Base-by-base conservation (phyloP, 2,113 vertebrate species). In the Ictalurus punctatus region DNA sequence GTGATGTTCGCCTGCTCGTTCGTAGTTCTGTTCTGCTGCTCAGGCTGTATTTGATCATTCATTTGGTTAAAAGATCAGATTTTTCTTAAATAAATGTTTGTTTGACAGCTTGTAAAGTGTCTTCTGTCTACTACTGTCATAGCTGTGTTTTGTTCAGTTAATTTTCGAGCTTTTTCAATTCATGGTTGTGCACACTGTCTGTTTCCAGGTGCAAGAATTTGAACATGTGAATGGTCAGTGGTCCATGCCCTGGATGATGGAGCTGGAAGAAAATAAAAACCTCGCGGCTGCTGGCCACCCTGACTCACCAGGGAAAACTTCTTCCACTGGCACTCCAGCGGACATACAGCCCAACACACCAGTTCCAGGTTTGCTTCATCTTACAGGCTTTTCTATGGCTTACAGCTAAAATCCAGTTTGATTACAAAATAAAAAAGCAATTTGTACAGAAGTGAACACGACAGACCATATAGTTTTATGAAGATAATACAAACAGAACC, bases 241-340 rank as follows among this genome's bases (percentile, higher is more conserved):
- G 98, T 99, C 98, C 84, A 98, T 99, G 97, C 98, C 98, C 40
- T 98, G 98, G 94, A 96, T 99, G 92, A 98, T 98, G 71, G 98
- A 99, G 93, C 96, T 97, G 86, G 97, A 98, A 89, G 98, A 99
- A 91, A 99, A 96, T 93, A 99, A 99, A 86, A 99, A 99, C 85
- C 94, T 96, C 0, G 85, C 86, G 0, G 91, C 92, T 74, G 95
- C 95, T 73, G 92, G 96, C 93, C 90, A 96, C 92, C 95, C 95
- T 0, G 95, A 95, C 0, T 96, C 95, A 0, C 95, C 95, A 0
- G 95, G 94, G 4, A 96, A 93, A 86, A 93, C 91, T 27, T 96
- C 97, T 0, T 97, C 98, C 14, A 98, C 97, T 13, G 98, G 98
- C 0, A 99, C 98, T 1, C 98, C 98, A 0, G 98, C 97, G 4